Evolutionary conservation across 2,113 vertebrate genomes (phyloP), one percentile per base, ranked within the genome.

Genomic region (Rhynchomys soricoides): DNA sequence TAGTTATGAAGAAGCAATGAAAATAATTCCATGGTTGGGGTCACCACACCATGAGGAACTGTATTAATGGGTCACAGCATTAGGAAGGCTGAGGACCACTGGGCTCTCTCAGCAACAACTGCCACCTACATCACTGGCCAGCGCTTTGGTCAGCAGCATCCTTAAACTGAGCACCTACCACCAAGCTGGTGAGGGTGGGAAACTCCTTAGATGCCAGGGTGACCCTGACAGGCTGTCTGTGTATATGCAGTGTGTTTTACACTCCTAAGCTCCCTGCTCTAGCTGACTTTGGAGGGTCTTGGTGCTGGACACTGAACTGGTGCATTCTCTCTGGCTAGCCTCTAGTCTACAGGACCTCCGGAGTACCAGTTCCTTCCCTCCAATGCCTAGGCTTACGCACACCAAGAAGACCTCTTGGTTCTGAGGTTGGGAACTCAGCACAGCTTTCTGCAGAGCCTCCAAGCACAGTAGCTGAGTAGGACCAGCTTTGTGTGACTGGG

Each of bases 101-200:
- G 0, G 24, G 57, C 34, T 43, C 26, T 26, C 1, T 3, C 0
- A 24, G n/a, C 21, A 62, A n/a, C 45, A 52, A 13, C 45, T 21
- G 40, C 68, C 74, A 74, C 24, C 13, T 0, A 1, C 19, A 50
- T 24, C 26, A 0, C 2, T 19, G 48, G 9, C 31, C 74, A 40
- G 75, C 12, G 50, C 37, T 24, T 78, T 11, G 2, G 0, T 52
- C 64, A 87, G 62, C 83, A 86, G 43, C 26, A 50, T 48, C 16
- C 26, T 78, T 31, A 45, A 40, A 0, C 11, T 4, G 52, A 45
- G 64, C 7, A 29, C 5, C 89, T 19, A 83, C 55, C 21, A 52
- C 21, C 2, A 74, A 45, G 22, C 1, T 48, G 26, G 5, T 57
- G 7, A 1, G 29, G 6, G 0, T 13, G 43, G 43, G 71, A 75